A percentile compares a stretch with the other conserved stretches of the same genome.
phyloP scores from a whole-genome alignment of 2,113 vertebrate genomes.

The Pteropus alecto region DNA sequence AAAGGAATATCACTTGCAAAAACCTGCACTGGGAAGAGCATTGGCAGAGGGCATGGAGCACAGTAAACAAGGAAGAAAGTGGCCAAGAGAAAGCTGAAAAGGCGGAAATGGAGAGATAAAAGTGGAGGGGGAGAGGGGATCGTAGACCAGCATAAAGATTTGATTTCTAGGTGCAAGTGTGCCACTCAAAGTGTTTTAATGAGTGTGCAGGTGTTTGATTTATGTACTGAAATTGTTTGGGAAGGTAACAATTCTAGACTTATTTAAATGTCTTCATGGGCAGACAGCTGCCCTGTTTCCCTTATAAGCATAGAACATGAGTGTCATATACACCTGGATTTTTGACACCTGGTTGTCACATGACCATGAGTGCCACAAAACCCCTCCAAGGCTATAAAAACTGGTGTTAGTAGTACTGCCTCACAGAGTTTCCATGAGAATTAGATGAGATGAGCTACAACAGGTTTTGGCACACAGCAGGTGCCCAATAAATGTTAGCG shows the following conservation, averaged over 20 bases:
- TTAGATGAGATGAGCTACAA: background rate
- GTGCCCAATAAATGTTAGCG: background rate
- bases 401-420: accelerated
- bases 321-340: background rate
- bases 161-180: background rate
- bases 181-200: background rate
- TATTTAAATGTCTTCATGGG: background rate
- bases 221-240: background rate
- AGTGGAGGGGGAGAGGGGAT: too few species aligned
- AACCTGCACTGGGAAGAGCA: background rate
- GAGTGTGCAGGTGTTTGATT: background rate
- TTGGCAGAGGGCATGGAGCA: background rate
- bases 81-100: background rate
- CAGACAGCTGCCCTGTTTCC: background rate
- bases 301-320: background rate
- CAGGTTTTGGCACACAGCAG: background rate
- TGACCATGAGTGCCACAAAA: background rate
- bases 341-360: background rate
- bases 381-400: background rate
- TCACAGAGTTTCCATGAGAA: background rate
- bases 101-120: background rate
- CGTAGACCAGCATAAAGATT: background rate
- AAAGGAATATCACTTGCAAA: background rate
- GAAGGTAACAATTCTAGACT: background rate
- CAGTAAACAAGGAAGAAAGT: background rate